These are phyloP conservation scores for Porites lobata DNA, from an alignment of 92 coral and sea anemone genomes.

Conservation along the genomic window DNA sequence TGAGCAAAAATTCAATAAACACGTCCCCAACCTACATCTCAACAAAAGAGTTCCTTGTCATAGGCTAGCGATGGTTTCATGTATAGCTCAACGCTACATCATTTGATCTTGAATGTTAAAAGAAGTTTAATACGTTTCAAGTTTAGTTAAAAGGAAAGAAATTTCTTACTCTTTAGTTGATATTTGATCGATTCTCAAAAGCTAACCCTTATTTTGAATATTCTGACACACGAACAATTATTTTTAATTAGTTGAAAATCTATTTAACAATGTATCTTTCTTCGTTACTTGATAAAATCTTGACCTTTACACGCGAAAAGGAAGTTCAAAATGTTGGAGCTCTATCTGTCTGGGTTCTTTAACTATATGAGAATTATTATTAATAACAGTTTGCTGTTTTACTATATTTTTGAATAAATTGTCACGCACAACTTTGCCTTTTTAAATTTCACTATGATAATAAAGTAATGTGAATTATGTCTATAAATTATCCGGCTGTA, in stretches of 20 bases:
- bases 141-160: not conserved
- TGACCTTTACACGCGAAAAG: not conserved
- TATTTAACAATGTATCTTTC: conserved; percentile 17
- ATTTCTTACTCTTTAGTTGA: not conserved
- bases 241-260: conserved; percentile 16
- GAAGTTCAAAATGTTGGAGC: conserved; percentile 3
- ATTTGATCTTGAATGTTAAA: too few relatives aligned
- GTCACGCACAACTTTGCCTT: not conserved
- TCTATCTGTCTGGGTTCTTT: conserved; percentile 1
- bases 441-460: too few relatives aligned
- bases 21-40: too few relatives aligned
- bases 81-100: too few relatives aligned
- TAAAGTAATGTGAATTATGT: too few relatives aligned
- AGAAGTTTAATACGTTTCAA: not conserved
- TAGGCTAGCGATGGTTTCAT: too few relatives aligned
- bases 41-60: too few relatives aligned
- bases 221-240: conserved; percentile 4
- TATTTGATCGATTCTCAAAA: not conserved
- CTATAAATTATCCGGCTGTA: too few relatives aligned
- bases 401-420: not conserved
- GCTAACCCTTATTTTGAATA: conserved; percentile 11
- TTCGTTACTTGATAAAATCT: conserved; percentile 19
- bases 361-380: not conserved
- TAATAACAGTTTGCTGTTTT: not conserved
- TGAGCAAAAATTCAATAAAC: too few relatives aligned